Conservation (phyloP, 2,888 invertebrate genomes). For the Seira sanloemensis region DNA sequence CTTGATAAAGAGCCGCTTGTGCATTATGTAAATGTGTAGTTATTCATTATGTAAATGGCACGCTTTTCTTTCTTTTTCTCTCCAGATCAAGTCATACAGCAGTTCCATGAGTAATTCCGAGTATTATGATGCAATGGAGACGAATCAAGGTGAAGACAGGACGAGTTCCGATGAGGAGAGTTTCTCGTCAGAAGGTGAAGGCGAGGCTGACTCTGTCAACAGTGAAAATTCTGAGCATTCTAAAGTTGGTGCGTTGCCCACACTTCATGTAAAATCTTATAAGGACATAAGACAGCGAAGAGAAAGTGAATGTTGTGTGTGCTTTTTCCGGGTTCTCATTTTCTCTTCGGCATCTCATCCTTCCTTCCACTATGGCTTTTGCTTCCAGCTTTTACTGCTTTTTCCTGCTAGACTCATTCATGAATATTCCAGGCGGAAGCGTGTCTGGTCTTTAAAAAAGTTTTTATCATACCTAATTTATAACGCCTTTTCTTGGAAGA, state of each 20-base stretch:
- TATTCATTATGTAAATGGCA: not conserved
- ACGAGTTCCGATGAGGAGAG: constrained; percentile 73
- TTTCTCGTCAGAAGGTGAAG: constrained; percentile 74
- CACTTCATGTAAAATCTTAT: not conserved
- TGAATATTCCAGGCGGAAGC: no score
- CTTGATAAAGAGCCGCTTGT: no score
- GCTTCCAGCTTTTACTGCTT: no score
- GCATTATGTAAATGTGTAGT: no score
- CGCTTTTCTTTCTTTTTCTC: constrained; percentile 10
- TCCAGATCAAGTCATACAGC: constrained; percentile 78
- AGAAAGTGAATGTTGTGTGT: not conserved
- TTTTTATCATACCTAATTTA: no score
- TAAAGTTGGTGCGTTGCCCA: constrained; percentile 70
- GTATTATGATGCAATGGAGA: constrained; percentile 88
- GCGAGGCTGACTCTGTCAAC: constrained; percentile 73
- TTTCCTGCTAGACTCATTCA: no score
- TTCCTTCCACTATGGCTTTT: not conserved
- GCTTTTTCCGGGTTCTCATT: not conserved
- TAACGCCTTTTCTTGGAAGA: no score
- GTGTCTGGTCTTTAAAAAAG: no score
- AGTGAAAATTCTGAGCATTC: constrained; percentile 72
- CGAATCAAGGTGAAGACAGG: constrained; percentile 74
- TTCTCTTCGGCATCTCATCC: not conserved
- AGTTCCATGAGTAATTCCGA: constrained; percentile 86
- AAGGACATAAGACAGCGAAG: not conserved